Percentiles rank a stretch among this genome's conserved stretches.
Evolutionary conservation across 1,140 invertebrate genomes (phyloP).

Genomic region (Drosophila sturtevanti): DNA sequence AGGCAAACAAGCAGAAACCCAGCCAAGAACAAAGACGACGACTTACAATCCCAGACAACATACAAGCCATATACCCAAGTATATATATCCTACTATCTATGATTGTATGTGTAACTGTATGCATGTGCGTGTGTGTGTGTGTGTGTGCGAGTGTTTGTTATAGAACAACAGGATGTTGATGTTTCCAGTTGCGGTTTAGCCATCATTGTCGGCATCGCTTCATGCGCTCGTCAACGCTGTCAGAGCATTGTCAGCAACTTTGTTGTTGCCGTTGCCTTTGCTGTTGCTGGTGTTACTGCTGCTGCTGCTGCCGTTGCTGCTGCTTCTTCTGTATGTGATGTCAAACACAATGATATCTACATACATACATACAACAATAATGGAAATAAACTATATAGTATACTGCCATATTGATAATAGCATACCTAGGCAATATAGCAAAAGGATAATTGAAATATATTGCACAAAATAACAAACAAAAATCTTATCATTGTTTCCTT

Average conservation of each 20-base stretch:
- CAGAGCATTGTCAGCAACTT: slow-evolving; percentile 71
- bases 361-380: slow-evolving; percentile 52
- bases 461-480: not conserved
- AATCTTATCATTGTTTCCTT: not conserved
- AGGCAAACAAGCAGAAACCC: slow-evolving; percentile 63
- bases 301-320: not conserved
- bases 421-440: not conserved
- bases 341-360: slow-evolving; percentile 50
- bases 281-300: not conserved
- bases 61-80: slow-evolving; percentile 4
- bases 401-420: slow-evolving; percentile 38
- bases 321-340: slow-evolving; percentile 13
- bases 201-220: slow-evolving; percentile 47
- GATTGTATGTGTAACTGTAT: not conserved
- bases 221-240: slow-evolving; percentile 66
- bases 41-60: slow-evolving; percentile 54
- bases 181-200: slow-evolving; percentile 66
- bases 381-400: slow-evolving; percentile 12
- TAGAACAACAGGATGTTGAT: slow-evolving; percentile 64
- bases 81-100: no score
- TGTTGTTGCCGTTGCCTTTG: slow-evolving; percentile 26
- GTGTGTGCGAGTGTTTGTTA: slow-evolving; percentile 52
- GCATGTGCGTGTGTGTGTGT: not conserved
- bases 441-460: not conserved
- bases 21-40: slow-evolving; percentile 66